Conservation (phyloP, 2,888 invertebrate genomes). For the Slavum lentiscoides region DNA sequence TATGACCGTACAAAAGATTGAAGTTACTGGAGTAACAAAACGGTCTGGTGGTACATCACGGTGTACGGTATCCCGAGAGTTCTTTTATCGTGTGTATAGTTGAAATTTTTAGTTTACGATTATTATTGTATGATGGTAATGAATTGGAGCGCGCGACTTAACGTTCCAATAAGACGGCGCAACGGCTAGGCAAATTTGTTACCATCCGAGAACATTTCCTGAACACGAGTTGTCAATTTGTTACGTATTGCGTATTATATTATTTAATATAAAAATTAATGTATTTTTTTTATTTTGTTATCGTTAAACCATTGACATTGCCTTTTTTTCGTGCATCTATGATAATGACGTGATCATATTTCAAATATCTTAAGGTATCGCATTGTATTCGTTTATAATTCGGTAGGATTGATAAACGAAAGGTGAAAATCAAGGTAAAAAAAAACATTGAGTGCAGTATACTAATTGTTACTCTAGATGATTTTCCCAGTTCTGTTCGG, state of each 20-base stretch:
- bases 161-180: constrained; percentile 1
- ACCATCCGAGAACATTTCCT: background rate
- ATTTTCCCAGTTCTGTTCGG: background rate
- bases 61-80: background rate
- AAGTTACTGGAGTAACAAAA: constrained; percentile 27
- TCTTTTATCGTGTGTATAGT: background rate
- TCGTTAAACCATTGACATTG: no score
- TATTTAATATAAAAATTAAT: no score
- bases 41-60: background rate
- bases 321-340: no score
- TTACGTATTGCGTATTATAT: no score
- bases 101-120: constrained; percentile 5
- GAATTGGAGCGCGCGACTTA: background rate
- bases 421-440: background rate
- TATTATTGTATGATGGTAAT: background rate
- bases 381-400: no score
- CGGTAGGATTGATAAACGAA: no score
- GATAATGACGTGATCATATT: no score
- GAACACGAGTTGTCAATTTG: no score
- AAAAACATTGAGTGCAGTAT: background rate
- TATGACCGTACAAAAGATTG: constrained; percentile 43
- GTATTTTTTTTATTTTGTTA: no score
- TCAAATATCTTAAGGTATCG: no score
- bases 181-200: constrained; percentile 22
- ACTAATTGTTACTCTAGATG: background rate